These are phyloP conservation scores for Arctopsyche grandis DNA, from an alignment of 1,140 invertebrate species.

Conservation along the genomic window DNA sequence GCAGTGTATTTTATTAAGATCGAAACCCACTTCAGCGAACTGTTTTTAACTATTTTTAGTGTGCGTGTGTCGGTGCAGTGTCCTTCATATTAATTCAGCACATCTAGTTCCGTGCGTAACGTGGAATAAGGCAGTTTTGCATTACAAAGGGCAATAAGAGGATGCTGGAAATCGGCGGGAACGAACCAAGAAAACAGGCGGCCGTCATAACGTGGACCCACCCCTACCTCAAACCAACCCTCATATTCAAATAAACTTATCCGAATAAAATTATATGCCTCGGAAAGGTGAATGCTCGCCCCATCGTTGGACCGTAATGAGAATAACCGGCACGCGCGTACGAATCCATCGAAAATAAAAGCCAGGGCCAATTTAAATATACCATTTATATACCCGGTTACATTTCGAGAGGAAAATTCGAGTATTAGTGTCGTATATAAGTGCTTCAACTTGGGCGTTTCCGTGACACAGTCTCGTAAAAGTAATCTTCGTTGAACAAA, in stretches of 20 bases:
- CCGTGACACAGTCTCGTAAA: no score
- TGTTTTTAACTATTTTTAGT: neutral
- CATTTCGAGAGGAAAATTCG: no score
- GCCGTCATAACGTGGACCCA: slow-evolving; percentile 35
- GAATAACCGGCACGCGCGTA: no score
- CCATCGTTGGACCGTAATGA: neutral
- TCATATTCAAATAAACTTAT: slow-evolving; percentile 49
- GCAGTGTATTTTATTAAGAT: neutral
- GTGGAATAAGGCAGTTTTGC: slow-evolving; percentile 45
- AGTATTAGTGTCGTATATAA: no score
- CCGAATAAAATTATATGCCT: slow-evolving; percentile 50
- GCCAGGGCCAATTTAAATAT: no score
- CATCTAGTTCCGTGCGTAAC: slow-evolving; percentile 49
- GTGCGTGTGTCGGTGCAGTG: slow-evolving; percentile 17
- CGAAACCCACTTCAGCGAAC: neutral
- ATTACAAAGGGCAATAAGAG: slow-evolving; percentile 51
- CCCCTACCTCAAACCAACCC: slow-evolving; percentile 8
- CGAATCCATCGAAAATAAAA: no score
- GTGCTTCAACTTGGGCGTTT: no score
- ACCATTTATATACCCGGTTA: no score
- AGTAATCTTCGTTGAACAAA: no score
- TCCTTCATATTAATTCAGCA: slow-evolving; percentile 43
- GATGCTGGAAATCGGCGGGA: slow-evolving; percentile 39
- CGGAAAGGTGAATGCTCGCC: slow-evolving; percentile 37
- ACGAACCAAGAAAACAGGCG: slow-evolving; percentile 47